Percentiles rank a stretch among this genome's conserved stretches.
These are phyloP conservation scores for Leptinotarsa rubiginosa DNA, from an alignment of 2,888 invertebrate genomes.

Conservation along the genomic window DNA sequence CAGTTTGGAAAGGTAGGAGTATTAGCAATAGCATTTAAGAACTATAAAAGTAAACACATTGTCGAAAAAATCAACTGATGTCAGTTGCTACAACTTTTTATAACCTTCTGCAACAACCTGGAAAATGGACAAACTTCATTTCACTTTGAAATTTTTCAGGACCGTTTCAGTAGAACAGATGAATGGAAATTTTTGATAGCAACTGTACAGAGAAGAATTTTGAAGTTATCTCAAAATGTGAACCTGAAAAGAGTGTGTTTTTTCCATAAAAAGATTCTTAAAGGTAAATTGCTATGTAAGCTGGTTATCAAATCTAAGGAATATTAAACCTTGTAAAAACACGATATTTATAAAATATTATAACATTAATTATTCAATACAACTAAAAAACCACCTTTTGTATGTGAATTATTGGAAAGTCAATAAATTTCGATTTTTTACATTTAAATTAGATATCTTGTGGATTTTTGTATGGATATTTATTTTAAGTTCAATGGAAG, in stretches of 20 bases:
- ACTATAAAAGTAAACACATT: too few species aligned
- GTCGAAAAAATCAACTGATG: not conserved
- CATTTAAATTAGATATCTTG: too few species aligned
- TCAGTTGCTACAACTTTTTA: not conserved
- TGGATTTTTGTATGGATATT: too few species aligned
- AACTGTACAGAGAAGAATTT: conserved; percentile 63
- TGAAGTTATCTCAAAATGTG: conserved; percentile 59
- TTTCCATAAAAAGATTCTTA: conserved; percentile 62
- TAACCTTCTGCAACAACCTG: not conserved
- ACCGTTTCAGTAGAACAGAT: conserved; percentile 63
- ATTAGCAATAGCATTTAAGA: not conserved
- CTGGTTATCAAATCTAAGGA: too few species aligned
- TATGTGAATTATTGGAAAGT: too few species aligned
- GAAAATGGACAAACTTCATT: too few species aligned
- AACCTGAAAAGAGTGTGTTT: conserved; percentile 59
- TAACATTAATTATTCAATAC: too few species aligned
- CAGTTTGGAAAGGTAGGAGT: conserved; percentile 74
- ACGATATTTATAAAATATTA: too few species aligned
- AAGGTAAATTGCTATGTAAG: conserved; percentile 54
- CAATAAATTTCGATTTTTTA: too few species aligned
- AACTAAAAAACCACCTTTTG: too few species aligned
- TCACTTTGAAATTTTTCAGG: conserved; percentile 52
- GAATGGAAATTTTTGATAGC: conserved; percentile 67
- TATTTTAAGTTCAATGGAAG: too few species aligned
- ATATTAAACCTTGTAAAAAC: too few species aligned